Base-by-base conservation (phyloP, 1,140 invertebrate genomes). In the Antheraea mylitta region DNA sequence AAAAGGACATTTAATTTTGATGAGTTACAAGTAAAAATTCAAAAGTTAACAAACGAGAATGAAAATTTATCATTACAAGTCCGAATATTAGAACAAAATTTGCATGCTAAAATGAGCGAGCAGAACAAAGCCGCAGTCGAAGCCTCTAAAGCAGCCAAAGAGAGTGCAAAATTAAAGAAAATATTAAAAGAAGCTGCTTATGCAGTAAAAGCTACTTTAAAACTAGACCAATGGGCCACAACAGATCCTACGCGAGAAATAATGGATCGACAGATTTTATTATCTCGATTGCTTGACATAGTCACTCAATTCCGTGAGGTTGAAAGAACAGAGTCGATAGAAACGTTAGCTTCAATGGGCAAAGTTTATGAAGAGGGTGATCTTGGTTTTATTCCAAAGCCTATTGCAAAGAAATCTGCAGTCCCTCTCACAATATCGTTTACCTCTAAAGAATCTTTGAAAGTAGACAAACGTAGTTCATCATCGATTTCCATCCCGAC, bases 181-280 rank as follows among this genome's bases (percentile, higher is more conserved):
- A 91, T 96, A 68, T 83, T 96, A 18, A 88, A 93, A 70, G 92
- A 94, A 79, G 94, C 95, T 3, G 94, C 93, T 53, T 79, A 83
- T 18, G 93, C 94, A 30, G 93, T 96, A 8, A 86, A 93, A 67
- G 91, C 94, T 68, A 94, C 94, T 45, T 83, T 95, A 18, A 92
- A 94, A 79, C 83, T 94, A 70, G 87, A 90, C 60, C 76, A 92
- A 53, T 92, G 88, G 85, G 84, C 87, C 19, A 76, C 76, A 69
- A 79, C 75, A 13, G 85, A 85, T 71, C 79, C 75, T 11, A 78
- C 89, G 11, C 73, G 84, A 60, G 81, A 90, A 70, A 86, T 94
- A 68, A 89, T 93, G 76, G 89, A 94, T 18, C 87, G 94, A 67
- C 89, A 92, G 69, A 86, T 92, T 69, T 80, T 95, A 5, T 86